Evolutionary conservation across 2,888 invertebrate genomes (phyloP), one percentile per base, ranked within the genome.

Genomic region (Tribolium freemani): DNA sequence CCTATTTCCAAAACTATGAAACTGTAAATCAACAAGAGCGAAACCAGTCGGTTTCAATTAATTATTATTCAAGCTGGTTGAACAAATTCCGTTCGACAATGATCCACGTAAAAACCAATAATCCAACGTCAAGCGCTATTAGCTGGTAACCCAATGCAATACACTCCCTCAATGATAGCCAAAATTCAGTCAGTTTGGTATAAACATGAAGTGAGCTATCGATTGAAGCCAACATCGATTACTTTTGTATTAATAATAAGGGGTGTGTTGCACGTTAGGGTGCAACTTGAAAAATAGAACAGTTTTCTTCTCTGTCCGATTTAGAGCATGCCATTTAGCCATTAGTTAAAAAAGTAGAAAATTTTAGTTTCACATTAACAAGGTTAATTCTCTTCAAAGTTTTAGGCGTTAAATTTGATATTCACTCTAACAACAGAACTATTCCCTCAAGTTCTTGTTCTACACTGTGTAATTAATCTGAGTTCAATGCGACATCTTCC

Each of bases 161-260:
- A 16, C 16, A 16, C 16, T 58, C 46, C 21, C 45, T 20, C 58
- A 8, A 58, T 46, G 10, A 10, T 26, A 58, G 46, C 9, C 46
- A 58, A 58, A 58, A 44, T 58, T 46, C 6, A 38, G 56, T 46
- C 10, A 11, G 30, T 30, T 4, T 9, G 1, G 46, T 46, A 46
- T 21, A 58, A 58, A 58, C 57, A 45, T 10, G 16, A 57, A 10
- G 46, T 58, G 45, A 58, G 21, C 21, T 46, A 60, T 60, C 46
- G 60, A 48, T 60, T 10, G 26, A 60, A 48, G 60, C 60, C 20
- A 58, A 20, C 26, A 58, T 58, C 58, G 58, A 58, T 58, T 58
- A 58, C 60, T 60, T 60, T 26, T 60, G 60, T 60, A 60, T 60
- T 60, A 60, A 60, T 60, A 60, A 60, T 60, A 60, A 60, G 46